Conservation (phyloP, 2,113 vertebrate genomes). For the Upupa epops region DNA sequence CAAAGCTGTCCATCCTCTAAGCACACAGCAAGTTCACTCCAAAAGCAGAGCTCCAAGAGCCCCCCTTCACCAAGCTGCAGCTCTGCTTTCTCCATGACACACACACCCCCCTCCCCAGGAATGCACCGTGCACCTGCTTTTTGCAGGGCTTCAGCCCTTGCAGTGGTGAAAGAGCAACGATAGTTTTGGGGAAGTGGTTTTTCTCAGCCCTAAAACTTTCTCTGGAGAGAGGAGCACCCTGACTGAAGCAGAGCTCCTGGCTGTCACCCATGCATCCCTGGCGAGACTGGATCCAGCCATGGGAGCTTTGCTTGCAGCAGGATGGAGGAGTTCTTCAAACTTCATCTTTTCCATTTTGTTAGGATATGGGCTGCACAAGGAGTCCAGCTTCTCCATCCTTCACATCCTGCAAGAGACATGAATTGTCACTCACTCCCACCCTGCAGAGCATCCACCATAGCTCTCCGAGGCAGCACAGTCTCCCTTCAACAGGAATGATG, state of each 20-base stretch:
- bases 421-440: neutral
- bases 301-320: neutral
- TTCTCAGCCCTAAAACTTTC: neutral
- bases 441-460: neutral
- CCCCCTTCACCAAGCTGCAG: fast-evolving
- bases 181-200: conserved; percentile 5
- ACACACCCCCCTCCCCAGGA: neutral
- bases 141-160: neutral
- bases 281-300: fast-evolving
- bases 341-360: neutral
- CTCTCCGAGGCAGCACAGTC: neutral
- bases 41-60: neutral
- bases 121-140: neutral
- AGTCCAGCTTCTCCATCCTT: neutral
- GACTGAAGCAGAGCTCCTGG: neutral
- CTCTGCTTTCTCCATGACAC: neutral
- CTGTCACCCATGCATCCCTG: fast-evolving
- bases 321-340: neutral
- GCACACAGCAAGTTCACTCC: fast-evolving
- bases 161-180: neutral
- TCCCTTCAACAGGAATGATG: fast-evolving
- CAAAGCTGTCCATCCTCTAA: neutral
- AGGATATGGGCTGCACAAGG: neutral
- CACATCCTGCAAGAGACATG: neutral
- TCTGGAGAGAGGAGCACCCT: neutral